Evolutionary conservation across 2,113 vertebrate genomes (phyloP).

Genomic region (Tretioscincus oriximinensis): DNA sequence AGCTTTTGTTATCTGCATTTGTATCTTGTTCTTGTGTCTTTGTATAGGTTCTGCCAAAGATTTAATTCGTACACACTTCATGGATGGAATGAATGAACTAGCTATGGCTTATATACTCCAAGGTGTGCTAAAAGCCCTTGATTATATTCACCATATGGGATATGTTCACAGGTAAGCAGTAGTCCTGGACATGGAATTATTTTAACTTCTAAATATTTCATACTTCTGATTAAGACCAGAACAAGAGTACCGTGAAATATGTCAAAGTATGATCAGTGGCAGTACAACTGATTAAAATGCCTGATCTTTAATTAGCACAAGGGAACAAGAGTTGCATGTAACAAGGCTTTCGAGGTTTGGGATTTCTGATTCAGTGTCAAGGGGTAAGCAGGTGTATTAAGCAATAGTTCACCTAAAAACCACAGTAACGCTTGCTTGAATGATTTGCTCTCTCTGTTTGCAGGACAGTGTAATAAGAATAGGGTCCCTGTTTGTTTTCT

Average conservation of each 20-base stretch:
- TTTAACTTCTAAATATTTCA: too few relatives aligned
- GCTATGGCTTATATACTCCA: slow-evolving; percentile 93
- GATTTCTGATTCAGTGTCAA: not conserved
- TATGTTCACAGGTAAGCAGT: slow-evolving; percentile 90
- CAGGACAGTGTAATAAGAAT: not conserved
- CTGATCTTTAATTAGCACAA: too few relatives aligned
- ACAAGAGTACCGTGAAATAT: too few relatives aligned
- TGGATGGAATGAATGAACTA: slow-evolving; percentile 91
- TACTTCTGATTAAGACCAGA: too few relatives aligned
- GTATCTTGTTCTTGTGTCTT: slow-evolving; percentile 16
- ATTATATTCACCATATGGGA: slow-evolving; percentile 98
- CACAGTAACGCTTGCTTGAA: not conserved
- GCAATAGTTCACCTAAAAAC: too few relatives aligned
- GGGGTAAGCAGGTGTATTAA: not conserved
- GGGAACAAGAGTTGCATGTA: too few relatives aligned
- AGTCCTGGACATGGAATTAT: too few relatives aligned
- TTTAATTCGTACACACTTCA: slow-evolving; percentile 91
- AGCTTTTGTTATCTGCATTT: not conserved
- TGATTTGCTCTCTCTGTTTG: not conserved
- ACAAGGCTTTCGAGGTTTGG: not conserved
- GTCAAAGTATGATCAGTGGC: too few relatives aligned
- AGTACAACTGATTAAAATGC: too few relatives aligned
- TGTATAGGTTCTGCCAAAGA: slow-evolving; percentile 91
- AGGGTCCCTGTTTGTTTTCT: not conserved
- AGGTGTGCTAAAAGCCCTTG: slow-evolving; percentile 89